Percentiles rank a stretch among this genome's conserved stretches.
Evolutionary conservation across 1,140 invertebrate genomes (phyloP).

Genomic region (Trachymyrmex septentrionalis): DNA sequence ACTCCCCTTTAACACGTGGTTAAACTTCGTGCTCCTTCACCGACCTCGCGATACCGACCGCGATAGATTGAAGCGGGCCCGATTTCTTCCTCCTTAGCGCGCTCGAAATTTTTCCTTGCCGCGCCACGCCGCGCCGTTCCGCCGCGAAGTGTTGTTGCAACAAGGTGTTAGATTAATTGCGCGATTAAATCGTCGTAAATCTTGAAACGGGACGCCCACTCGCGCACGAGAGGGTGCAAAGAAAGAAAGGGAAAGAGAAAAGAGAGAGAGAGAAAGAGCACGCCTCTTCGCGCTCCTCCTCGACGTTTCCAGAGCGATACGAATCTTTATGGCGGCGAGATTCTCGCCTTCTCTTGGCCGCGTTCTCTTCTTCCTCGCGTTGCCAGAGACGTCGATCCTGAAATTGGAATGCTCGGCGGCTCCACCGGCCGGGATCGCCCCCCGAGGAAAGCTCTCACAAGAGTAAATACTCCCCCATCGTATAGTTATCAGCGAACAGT

Average conservation of each 20-base stretch:
- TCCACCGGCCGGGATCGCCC: constrained; percentile 4
- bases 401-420: constrained; percentile 56
- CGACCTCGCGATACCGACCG: constrained; percentile 59
- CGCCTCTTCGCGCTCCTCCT: constrained; percentile 56
- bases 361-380: constrained; percentile 33
- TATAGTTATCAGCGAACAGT: constrained; percentile 18
- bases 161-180: constrained; percentile 87
- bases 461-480: constrained; percentile 49
- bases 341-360: constrained; percentile 67
- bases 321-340: constrained; percentile 76
- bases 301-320: constrained; percentile 75
- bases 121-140: constrained; percentile 13
- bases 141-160: constrained; percentile 84
- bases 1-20: constrained; percentile 71
- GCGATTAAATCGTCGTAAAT: constrained; percentile 86
- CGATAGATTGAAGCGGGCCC: constrained; percentile 69
- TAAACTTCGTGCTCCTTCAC: constrained; percentile 51
- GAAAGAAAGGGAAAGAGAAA: not conserved
- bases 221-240: constrained; percentile 40
- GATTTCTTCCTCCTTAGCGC: constrained; percentile 23
- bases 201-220: constrained; percentile 82
- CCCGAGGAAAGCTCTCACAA: constrained; percentile 31
- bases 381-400: constrained; percentile 46
- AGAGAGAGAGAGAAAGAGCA: constrained; percentile 27
- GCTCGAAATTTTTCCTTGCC: constrained; percentile 48